Evolutionary conservation across 2,113 vertebrate genomes (phyloP).

Genomic region (Podilymbus podiceps): DNA sequence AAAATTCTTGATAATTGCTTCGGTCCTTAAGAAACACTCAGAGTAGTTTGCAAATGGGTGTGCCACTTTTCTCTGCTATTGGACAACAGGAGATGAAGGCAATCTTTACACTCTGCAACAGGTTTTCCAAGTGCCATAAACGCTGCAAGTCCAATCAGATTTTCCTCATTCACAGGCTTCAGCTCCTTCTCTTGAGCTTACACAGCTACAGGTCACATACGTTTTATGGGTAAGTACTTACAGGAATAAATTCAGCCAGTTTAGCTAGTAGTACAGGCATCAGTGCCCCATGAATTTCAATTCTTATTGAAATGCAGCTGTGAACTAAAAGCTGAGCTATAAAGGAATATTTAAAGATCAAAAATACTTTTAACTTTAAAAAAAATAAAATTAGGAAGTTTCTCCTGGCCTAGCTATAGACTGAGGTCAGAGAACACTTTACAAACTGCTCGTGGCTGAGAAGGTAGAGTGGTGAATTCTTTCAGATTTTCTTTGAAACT

Average conservation of each 20-base stretch:
- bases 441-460: accelerated
- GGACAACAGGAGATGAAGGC: neutral
- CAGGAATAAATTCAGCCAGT: accelerated
- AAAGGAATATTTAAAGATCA: accelerated
- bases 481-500: constrained; percentile 64
- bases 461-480: neutral
- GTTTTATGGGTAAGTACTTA: neutral
- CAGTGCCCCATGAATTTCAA: accelerated
- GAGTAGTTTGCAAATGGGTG: accelerated
- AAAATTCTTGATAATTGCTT: too few species aligned
- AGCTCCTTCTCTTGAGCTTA: neutral
- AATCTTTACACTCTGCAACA: neutral
- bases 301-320: accelerated
- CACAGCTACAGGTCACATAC: accelerated
- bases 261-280: accelerated
- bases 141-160: neutral
- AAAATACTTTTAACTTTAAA: too few species aligned
- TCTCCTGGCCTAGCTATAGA: too few species aligned
- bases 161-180: neutral
- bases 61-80: neutral
- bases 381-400: neutral
- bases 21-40: neutral
- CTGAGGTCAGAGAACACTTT: accelerated
- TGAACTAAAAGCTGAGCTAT: accelerated
- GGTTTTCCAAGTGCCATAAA: accelerated